Base-by-base conservation (phyloP, 2,113 vertebrate species). In the Pangasianodon gigas region DNA sequence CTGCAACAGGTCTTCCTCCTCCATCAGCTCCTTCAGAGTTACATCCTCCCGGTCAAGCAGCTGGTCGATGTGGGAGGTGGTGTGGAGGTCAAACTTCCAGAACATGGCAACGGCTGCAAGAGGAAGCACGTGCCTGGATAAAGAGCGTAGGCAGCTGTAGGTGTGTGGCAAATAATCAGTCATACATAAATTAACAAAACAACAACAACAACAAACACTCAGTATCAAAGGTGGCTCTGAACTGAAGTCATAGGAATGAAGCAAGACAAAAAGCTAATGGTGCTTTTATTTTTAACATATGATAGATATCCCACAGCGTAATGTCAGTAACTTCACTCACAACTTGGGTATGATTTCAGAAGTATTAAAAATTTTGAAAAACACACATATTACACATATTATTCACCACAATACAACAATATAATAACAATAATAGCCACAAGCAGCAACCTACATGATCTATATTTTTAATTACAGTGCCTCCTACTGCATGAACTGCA, bases 1-100 rank as follows among this genome's bases (percentile, higher is more conserved):
- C 95, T 99, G 98, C 86, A 99, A 94, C 92, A 99, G 94, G 82
- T 99, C 98, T 84, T 99, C 98, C 93, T 99, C 98, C 6, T 99
- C 98, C 98, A 99, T 98, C 91, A 99, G 91, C 95, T 99, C 98
- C 0, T 94, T 95, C 91, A 99, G 95, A 0, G 96, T 98, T 95
- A 99, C 98, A 87, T 97, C 98, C 93, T 98, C 98, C 89, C 97
- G 97, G 89, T 99, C 98, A 94, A 99, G 96, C 94, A 99, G 97
- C 95, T 98, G 98, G 95, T 99, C 98, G 9, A 99, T 96, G 26
- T 98, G 97, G 16, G 98, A 99, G 69, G 97, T 97, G 62, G 97
- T 97, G 93, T 98, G 98, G 95, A 99, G 88, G 94, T 99, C 98
- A 60, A 99, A 99, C 97, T 99, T 99, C 98, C 98, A 99, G 96